phyloP scores from a whole-genome alignment of 2,113 vertebrate genomes.

The Petaurus breviceps region DNA sequence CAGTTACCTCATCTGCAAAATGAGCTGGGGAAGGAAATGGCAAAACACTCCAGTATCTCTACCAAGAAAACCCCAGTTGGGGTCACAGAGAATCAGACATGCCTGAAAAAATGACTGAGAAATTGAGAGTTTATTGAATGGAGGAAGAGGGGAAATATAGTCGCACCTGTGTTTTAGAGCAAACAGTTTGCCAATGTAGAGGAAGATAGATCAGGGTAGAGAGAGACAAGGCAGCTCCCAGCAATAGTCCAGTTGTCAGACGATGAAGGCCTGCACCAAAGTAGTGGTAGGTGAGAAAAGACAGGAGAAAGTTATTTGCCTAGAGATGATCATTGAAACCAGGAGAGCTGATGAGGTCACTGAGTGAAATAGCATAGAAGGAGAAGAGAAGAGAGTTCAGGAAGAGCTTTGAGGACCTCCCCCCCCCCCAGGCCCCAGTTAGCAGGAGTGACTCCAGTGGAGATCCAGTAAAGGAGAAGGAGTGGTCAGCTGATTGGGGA shows the following conservation, averaged over 20 bases:
- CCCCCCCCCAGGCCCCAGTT: neutral
- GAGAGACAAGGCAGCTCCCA: too few relatives aligned
- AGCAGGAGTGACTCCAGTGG: neutral
- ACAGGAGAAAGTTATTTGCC: too few relatives aligned
- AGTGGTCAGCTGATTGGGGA: neutral
- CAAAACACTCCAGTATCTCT: neutral
- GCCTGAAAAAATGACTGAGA: too few relatives aligned
- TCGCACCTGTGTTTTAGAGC: too few relatives aligned
- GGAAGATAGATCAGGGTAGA: too few relatives aligned
- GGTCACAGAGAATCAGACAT: neutral
- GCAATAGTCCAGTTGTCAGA: too few relatives aligned
- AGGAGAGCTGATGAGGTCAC: neutral
- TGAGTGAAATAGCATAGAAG: neutral
- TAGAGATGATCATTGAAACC: neutral
- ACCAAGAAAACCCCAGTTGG: neutral
- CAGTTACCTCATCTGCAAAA: neutral
- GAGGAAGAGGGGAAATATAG: too few relatives aligned
- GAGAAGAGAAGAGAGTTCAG: neutral
- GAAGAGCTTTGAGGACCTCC: too few relatives aligned
- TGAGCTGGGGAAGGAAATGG: neutral
- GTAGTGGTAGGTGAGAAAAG: too few relatives aligned
- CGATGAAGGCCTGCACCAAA: too few relatives aligned
- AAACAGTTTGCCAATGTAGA: too few relatives aligned
- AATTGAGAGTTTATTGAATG: too few relatives aligned
- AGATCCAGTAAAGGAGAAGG: neutral